These are phyloP conservation scores for Terrapene triunguis DNA, from an alignment of 2,113 vertebrate genomes.

Conservation along the genomic window DNA sequence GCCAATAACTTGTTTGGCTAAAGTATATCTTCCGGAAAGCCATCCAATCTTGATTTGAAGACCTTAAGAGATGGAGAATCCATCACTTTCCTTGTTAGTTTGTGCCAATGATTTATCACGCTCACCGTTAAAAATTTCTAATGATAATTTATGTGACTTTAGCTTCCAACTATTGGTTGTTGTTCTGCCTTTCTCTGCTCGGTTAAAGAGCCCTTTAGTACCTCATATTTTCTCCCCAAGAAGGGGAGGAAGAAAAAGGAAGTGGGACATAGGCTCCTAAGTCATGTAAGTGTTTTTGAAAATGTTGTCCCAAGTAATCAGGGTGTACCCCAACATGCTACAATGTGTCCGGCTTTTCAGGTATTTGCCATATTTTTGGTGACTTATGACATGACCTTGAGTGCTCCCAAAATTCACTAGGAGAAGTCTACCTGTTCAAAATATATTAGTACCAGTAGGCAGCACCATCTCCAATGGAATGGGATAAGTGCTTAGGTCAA, in stretches of 20 bases:
- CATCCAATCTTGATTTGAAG: background rate
- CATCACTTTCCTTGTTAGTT: background rate
- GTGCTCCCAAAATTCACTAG: background rate
- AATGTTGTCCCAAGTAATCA: background rate
- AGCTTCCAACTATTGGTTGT: background rate
- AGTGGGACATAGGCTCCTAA: background rate
- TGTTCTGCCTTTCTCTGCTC: background rate
- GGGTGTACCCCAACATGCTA: background rate
- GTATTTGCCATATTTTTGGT: background rate
- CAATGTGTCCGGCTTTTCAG: background rate
- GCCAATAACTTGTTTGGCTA: background rate
- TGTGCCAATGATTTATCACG: fast-evolving
- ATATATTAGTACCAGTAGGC: background rate
- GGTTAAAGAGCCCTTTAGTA: background rate
- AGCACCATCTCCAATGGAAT: background rate
- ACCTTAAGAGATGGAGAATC: background rate
- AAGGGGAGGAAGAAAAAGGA: background rate
- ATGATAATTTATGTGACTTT: background rate
- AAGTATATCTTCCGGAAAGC: background rate
- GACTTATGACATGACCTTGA: background rate
- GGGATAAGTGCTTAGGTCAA: background rate
- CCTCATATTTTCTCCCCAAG: background rate
- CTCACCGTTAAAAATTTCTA: background rate
- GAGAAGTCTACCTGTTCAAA: constrained; percentile 3
- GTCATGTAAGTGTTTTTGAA: background rate